A percentile compares a stretch with the other conserved stretches of the same genome.
Evolutionary conservation across 2,797 vertebrate genomes (phyloP).

Genomic region (Monodelphis domestica): DNA sequence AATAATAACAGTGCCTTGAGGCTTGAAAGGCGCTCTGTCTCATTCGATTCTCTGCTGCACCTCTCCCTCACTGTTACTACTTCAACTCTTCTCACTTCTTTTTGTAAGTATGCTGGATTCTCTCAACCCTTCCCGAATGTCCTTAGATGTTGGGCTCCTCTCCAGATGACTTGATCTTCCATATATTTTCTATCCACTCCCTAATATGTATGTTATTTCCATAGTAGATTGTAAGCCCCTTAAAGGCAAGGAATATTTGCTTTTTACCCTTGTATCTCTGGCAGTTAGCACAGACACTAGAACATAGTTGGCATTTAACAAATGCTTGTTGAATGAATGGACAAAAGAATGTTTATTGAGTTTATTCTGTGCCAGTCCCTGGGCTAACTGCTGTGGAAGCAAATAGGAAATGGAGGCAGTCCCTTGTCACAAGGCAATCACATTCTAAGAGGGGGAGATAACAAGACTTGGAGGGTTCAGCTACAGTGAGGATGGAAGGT

Average conservation of each 20-base stretch:
- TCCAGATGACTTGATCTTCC: not conserved
- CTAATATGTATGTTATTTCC: not conserved
- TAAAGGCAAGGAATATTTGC: not conserved
- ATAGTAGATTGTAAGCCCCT: not conserved
- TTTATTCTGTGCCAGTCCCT: not conserved
- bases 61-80: not conserved
- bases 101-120: not conserved
- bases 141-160: not conserved
- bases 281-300: not conserved
- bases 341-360: not conserved
- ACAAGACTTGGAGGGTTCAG: not conserved
- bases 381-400: not conserved
- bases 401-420: not conserved
- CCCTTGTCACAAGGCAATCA: not conserved
- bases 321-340: not conserved
- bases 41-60: not conserved
- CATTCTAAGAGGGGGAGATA: not conserved
- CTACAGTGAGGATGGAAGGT: not conserved
- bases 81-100: not conserved
- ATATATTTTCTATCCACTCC: not conserved
- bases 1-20: fast-evolving
- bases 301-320: not conserved
- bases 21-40: not conserved
- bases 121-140: not conserved
- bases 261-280: not conserved